Conservation (phyloP, 2,888 invertebrate genomes). For the Amphipoea lucens region DNA sequence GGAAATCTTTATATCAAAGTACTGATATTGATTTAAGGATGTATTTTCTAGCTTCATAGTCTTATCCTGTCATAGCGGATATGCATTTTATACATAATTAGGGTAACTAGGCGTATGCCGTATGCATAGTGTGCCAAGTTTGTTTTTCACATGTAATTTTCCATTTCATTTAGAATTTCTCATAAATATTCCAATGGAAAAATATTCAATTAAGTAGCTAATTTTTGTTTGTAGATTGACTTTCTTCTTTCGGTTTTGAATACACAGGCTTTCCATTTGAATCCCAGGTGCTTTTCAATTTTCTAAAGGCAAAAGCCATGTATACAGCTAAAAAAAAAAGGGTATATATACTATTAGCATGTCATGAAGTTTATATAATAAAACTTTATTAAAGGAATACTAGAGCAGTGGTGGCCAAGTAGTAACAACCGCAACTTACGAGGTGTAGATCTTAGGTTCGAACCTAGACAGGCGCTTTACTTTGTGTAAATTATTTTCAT, state of each 20-base stretch:
- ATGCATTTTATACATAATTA: background rate
- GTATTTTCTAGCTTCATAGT: background rate
- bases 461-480: too few species aligned
- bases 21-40: background rate
- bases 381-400: conserved; percentile 75
- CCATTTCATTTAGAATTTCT: background rate
- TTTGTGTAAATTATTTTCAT: too few species aligned
- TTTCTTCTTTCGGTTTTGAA: conserved; percentile 68
- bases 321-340: conserved; percentile 92
- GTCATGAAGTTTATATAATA: background rate
- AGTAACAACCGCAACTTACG: too few species aligned
- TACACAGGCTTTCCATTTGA: conserved; percentile 91
- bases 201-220: background rate
- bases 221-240: conserved; percentile 39
- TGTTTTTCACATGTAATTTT: background rate
- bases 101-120: background rate
- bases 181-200: background rate
- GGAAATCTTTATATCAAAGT: too few species aligned
- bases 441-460: too few species aligned
- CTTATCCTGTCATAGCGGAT: background rate
- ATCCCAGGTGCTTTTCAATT: conserved; percentile 92
- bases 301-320: conserved; percentile 95
- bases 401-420: conserved; percentile 64
- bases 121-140: background rate
- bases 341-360: background rate